Base-by-base conservation (phyloP, 2,888 invertebrate genomes). In the Scaptomyza caliginosa region DNA sequence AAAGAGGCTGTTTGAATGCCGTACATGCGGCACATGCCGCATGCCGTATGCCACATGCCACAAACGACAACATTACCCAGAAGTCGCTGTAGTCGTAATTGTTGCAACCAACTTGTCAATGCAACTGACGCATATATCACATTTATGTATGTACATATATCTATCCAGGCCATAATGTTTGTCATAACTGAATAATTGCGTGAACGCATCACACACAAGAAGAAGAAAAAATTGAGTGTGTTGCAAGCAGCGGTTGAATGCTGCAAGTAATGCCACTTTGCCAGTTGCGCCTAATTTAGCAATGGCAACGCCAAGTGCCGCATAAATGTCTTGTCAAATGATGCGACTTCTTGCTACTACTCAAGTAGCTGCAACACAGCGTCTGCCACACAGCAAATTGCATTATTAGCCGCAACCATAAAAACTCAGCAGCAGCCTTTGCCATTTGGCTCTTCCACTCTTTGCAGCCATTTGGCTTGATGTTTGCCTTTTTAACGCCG, bases 301-400 rank as follows among this genome's bases (percentile, higher is more conserved):
- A 69, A 68, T 57, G 67, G 82, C 78, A 77, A 86, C 82, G 85
- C 80, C 80, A 81, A 81, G 87, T 86, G 87, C 87, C 87, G 67
- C 87, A 81, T 81, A 81, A 81, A 86, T 85, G 81, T 81, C 85
- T 80, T 80, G 86, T 86, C 86, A 80, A 86, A 80, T 80, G 85
- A 84, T 84, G 86, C 80, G 80, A 81, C 85, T 81, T 70, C 77
- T 84, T 84, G 59, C 34, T 16, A 13, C 32, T 32, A 13, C 32
- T 32, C 13, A 66, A 67, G 72, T 30, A 54, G 63, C 54, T 34
- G 43, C 40, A 21, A 23, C 57, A 38, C n/a, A 28, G 52, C 69
- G 34, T 23, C 50, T 42, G 65, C 26, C 36, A 19, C 36, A 19
- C 58, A 45, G 80, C 81, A 81, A 81, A 81, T 81, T 81, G 85